phyloP scores from a whole-genome alignment of 2,888 invertebrate genomes.

The Drosophila quinaria region DNA sequence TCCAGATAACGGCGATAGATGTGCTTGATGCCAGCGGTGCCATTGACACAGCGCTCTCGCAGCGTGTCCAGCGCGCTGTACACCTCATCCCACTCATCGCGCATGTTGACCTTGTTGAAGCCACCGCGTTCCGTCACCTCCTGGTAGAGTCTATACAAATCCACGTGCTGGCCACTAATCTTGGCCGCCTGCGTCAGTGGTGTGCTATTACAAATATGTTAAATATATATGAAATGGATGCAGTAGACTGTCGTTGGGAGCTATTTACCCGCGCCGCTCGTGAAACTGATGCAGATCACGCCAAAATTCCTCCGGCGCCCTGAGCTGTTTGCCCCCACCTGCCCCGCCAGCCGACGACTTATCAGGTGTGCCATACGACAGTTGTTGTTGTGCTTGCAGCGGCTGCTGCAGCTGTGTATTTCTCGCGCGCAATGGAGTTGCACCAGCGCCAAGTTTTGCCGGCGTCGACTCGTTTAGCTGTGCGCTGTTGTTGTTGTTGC shows the following conservation, averaged over 20 bases:
- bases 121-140: slow-evolving; percentile 97
- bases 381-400: slow-evolving; percentile 38
- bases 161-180: slow-evolving; percentile 96
- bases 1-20: slow-evolving; percentile 93
- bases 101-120: slow-evolving; percentile 97
- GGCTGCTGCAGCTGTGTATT: slow-evolving; percentile 48
- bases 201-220: slow-evolving; percentile 86
- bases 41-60: slow-evolving; percentile 95
- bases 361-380: slow-evolving; percentile 54
- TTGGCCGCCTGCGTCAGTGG: slow-evolving; percentile 88
- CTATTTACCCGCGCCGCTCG: slow-evolving; percentile 95
- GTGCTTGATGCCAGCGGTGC: slow-evolving; percentile 93
- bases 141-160: slow-evolving; percentile 95
- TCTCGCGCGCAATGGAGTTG: slow-evolving; percentile 67
- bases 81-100: slow-evolving; percentile 95
- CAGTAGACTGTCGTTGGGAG: neutral
- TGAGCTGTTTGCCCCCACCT: slow-evolving; percentile 58
- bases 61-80: slow-evolving; percentile 91
- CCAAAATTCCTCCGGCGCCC: slow-evolving; percentile 82
- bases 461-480: slow-evolving; percentile 61
- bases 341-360: slow-evolving; percentile 22
- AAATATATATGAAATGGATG: neutral
- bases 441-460: slow-evolving; percentile 53
- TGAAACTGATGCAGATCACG: slow-evolving; percentile 95
- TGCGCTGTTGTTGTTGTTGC: slow-evolving; percentile 43